These are phyloP conservation scores for Spatulosminthurus flaviceps DNA, from an alignment of 2,888 invertebrate genomes.

Conservation along the genomic window DNA sequence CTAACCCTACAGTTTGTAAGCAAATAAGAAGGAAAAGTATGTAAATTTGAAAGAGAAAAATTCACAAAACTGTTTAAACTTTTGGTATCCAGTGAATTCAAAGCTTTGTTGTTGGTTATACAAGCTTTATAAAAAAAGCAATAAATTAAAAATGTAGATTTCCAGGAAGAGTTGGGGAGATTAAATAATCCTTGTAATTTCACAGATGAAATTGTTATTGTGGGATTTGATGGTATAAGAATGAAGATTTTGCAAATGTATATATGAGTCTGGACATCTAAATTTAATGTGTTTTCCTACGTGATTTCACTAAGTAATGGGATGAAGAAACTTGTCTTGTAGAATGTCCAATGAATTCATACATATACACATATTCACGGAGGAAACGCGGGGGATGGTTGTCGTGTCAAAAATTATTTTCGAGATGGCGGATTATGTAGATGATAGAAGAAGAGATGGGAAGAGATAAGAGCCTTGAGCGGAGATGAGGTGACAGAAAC, in stretches of 20 bases:
- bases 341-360: not conserved
- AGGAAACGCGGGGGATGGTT: not conserved
- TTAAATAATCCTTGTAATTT: too few relatives aligned
- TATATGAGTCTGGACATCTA: not conserved
- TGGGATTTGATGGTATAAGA: too few relatives aligned
- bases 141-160: too few relatives aligned
- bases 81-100: too few relatives aligned
- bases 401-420: constrained; percentile 19
- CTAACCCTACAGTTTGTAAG: too few relatives aligned
- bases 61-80: too few relatives aligned
- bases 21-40: too few relatives aligned
- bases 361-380: not conserved
- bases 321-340: constrained; percentile 4
- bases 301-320: not conserved
- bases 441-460: constrained; percentile 41
- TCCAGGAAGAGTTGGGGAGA: too few relatives aligned
- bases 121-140: too few relatives aligned
- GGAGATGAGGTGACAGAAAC: constrained; percentile 46
- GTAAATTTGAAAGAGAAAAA: too few relatives aligned
- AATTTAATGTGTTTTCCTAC: constrained; percentile 15
- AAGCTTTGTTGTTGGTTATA: too few relatives aligned
- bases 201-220: too few relatives aligned
- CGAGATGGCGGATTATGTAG: constrained; percentile 26
- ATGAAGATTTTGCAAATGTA: not conserved
- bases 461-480: constrained; percentile 29